A percentile compares a stretch with the other conserved stretches of the same genome.
These are phyloP conservation scores for Eristalis tenax DNA, from an alignment of 2,888 invertebrate species.

Conservation along the genomic window DNA sequence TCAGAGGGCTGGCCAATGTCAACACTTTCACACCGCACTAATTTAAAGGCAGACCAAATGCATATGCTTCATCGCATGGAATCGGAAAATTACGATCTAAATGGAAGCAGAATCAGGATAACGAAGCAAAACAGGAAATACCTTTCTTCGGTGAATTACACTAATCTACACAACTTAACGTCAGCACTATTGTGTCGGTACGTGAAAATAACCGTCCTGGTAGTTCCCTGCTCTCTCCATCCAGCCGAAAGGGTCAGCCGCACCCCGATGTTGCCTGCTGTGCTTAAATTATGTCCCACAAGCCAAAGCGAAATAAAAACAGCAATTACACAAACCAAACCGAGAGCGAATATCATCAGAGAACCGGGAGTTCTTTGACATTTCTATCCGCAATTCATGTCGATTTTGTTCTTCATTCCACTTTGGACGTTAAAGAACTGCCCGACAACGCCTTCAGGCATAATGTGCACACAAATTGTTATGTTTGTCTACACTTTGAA, in stretches of 20 bases:
- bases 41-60: neutral
- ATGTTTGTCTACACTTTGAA: slow-evolving; percentile 7
- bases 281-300: slow-evolving; percentile 47
- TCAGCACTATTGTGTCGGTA: slow-evolving; percentile 46
- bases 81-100: slow-evolving; percentile 54
- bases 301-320: slow-evolving; percentile 9
- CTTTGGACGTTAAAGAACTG: neutral
- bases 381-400: slow-evolving; percentile 64
- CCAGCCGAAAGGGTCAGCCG: slow-evolving; percentile 62
- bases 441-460: neutral
- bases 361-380: slow-evolving; percentile 59
- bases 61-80: slow-evolving; percentile 39
- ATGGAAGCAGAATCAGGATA: neutral
- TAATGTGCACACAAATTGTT: neutral
- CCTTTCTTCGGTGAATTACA: slow-evolving; percentile 36
- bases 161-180: slow-evolving; percentile 59
- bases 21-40: slow-evolving; percentile 1
- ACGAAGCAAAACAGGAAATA: slow-evolving; percentile 20
- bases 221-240: neutral
- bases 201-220: slow-evolving; percentile 17
- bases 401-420: neutral
- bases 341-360: slow-evolving; percentile 25
- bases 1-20: neutral
- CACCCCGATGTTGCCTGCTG: slow-evolving; percentile 61
- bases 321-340: slow-evolving; percentile 23